Evolutionary conservation across 2,797 vertebrate species (phyloP), one percentile per base, ranked within the genome.

Genomic region (Ptychobarbus kaznakovi): DNA sequence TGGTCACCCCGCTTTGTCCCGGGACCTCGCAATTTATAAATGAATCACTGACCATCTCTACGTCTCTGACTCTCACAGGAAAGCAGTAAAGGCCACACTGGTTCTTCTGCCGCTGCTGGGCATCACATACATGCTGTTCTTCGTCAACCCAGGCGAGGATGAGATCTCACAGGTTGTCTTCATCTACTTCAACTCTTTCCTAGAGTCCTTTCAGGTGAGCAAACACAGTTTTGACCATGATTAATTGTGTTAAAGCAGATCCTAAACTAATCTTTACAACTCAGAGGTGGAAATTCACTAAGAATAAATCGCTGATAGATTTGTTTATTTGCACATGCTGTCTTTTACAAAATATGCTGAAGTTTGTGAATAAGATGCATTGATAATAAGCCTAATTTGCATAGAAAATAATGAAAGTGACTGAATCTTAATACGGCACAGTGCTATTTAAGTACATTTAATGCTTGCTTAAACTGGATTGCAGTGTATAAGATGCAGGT

Each of bases 61-160:
- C 3, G 1, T 63, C 16, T 44, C 25, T 81, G 15, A 9, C 18
- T 49, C 8, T 78, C 85, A 68, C 61, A 98, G 97, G 91, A 98
- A 98, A 94, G 97, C 97, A 6, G 97, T 98, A 89, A 98, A 98
- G 88, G 97, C 97, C 51, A 98, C 97, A 0, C 93, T 98, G 90
- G 97, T 98, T 82, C 94, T 98, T 89, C 93, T 98, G 69, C 97
- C 97, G 9, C 93, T 98, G 49, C 92, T 98, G 86, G 97, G 97
- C 40, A 98, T 98, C 93, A 98, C 97, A 69, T 98, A 98, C 93
- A 97, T 98, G 97, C 89, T 98, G 81, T 98, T 98, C 93, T 98
- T 98, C 6, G 97, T 98, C 89, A 97, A 97, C 87, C 97, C 97
- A 0, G 97, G 97, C 38, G 97, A 97, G 82, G 97, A 98, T 11